Evolutionary conservation across 2,888 invertebrate genomes (phyloP).

Genomic region (Strigamia transsilvanica): DNA sequence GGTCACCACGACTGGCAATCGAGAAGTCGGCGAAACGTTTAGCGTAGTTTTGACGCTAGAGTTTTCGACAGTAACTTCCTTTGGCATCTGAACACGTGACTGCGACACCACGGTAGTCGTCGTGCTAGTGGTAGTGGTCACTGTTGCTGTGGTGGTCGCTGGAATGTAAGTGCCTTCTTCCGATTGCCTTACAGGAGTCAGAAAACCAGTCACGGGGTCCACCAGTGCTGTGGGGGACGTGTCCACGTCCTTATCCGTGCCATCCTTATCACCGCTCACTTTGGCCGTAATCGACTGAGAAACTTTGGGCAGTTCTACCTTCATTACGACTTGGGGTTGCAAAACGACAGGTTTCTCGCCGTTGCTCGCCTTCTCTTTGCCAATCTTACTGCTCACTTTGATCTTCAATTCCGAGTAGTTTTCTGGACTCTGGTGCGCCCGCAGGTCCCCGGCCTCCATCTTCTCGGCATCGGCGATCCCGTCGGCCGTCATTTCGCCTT

Average conservation of each 20-base stretch:
- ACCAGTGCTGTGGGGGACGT: slow-evolving; percentile 71
- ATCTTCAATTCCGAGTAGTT: slow-evolving; percentile 22
- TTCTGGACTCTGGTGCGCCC: slow-evolving; percentile 19
- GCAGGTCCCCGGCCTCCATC: not conserved
- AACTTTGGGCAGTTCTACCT: slow-evolving; percentile 59
- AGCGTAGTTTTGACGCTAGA: not conserved
- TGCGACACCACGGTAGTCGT: slow-evolving; percentile 44
- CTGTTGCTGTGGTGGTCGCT: slow-evolving; percentile 45
- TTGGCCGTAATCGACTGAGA: slow-evolving; percentile 46
- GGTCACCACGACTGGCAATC: slow-evolving; percentile 51
- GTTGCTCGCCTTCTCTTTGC: slow-evolving; percentile 26
- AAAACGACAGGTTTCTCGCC: slow-evolving; percentile 51
- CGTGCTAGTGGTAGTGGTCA: slow-evolving; percentile 41
- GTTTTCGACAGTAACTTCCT: not conserved
- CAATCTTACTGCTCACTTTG: slow-evolving; percentile 13
- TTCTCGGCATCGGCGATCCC: not conserved
- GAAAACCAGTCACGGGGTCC: slow-evolving; percentile 77
- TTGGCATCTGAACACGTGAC: not conserved
- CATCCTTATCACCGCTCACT: not conserved
- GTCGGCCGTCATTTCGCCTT: slow-evolving; percentile 2
- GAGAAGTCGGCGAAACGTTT: slow-evolving; percentile 1
- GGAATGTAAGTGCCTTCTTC: slow-evolving; percentile 57
- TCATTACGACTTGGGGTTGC: slow-evolving; percentile 58
- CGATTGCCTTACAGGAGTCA: slow-evolving; percentile 71
- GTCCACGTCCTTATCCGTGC: slow-evolving; percentile 64